Evolutionary conservation across 2,888 invertebrate genomes (phyloP), one percentile per base, ranked within the genome.

Genomic region (Entomobrya proxima): DNA sequence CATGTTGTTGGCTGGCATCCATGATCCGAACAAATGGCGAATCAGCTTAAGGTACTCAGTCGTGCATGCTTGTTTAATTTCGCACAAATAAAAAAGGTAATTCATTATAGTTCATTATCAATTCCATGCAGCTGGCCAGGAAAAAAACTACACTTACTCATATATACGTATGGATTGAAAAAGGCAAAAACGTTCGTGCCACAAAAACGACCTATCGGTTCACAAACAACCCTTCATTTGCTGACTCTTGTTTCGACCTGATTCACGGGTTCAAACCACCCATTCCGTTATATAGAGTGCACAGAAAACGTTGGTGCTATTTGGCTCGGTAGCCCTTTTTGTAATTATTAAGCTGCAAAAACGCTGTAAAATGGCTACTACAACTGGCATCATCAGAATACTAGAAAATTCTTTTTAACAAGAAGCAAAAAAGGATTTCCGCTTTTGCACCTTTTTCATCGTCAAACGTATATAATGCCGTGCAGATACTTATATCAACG

Each of bases 381-480:
- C 15, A 5, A 21, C 58, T 3, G 15, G 35, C 15, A 18, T 18
- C 21, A 37, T 5, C 30, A 30, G 15, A 35, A 40, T 15, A 40
- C 9, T 15, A n/a, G n/a, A n/a, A n/a, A n/a, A 24, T 55, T 61
- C 37, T 47, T 72, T 72, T 27, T 30, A 6, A 50, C 50, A 72
- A 72, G n/a, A n/a, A n/a, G n/a, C n/a, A 40, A 72, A 58, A 72
- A 47, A 11, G 47, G 50, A 74, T 74, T 74, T 74, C 74, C 74
- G 74, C 52, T 74, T 74, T 74, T 74, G 52, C 74, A 74, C 74
- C 74, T 74, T 74, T 69, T 40, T 40, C 13, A 30, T 15, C 2
- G 18, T 21, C 35, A 18, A 32, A 35, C 1, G 7, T 40, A 37
- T 40, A 24, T 13, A 11, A 2, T 21, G 52, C 18, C 13, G 35